Percentiles rank a stretch among this genome's conserved stretches.
These are phyloP conservation scores for Gallinago jamesoni DNA, from an alignment of 2,113 vertebrate species.

Conservation along the genomic window DNA sequence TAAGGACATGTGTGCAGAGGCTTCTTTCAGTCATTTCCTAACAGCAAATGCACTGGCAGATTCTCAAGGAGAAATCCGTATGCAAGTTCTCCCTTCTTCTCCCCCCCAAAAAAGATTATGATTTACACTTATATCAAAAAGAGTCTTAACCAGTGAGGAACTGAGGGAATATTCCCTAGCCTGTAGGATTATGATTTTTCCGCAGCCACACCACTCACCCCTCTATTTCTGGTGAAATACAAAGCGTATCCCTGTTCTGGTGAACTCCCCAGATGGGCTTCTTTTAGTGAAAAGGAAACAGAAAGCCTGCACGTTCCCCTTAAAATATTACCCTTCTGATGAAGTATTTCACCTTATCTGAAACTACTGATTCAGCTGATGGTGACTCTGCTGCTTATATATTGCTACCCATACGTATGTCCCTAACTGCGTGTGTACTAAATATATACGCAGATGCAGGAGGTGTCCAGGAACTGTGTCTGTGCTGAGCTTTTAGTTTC, in stretches of 20 bases:
- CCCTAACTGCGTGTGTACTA: background rate
- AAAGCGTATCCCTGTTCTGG: background rate
- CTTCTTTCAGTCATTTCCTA: conserved; percentile 65
- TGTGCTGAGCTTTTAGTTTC: conserved; percentile 26
- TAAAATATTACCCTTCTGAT: background rate
- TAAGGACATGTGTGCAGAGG: conserved; percentile 68
- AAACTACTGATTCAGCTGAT: conserved; percentile 18
- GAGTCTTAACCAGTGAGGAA: background rate
- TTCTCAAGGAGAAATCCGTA: conserved; percentile 37
- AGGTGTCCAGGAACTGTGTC: conserved; percentile 9
- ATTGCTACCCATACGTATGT: background rate
- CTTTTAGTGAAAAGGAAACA: background rate
- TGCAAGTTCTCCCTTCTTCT: background rate
- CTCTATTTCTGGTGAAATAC: background rate
- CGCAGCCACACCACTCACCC: background rate
- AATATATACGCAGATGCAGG: background rate
- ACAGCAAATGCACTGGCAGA: conserved; percentile 27
- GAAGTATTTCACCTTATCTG: background rate
- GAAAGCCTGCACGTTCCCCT: background rate
- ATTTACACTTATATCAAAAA: conserved; percentile 7
- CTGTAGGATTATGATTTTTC: background rate
- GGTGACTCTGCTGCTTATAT: background rate
- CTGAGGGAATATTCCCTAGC: background rate
- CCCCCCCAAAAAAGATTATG: background rate
- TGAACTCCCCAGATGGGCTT: background rate